Evolutionary conservation across 2,888 invertebrate species (phyloP).

Genomic region (Coenonympha glycerion): DNA sequence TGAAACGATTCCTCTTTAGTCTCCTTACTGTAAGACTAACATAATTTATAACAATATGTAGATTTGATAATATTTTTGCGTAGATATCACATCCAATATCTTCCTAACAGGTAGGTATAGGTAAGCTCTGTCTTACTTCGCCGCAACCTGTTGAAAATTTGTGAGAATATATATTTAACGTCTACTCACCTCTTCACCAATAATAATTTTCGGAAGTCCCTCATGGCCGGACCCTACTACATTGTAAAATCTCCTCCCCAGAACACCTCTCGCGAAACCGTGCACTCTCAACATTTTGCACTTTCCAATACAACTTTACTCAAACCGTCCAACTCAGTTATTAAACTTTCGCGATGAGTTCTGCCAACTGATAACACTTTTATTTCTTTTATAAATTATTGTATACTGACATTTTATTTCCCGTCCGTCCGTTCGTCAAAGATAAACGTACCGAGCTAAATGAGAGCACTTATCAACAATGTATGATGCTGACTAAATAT

Average conservation of each 20-base stretch:
- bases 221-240: constrained; percentile 14
- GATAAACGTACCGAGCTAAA: constrained; percentile 28
- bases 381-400: constrained; percentile 5
- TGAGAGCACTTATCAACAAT: constrained; percentile 36
- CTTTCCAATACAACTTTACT: not conserved
- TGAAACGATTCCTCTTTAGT: too few species aligned
- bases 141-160: too few species aligned
- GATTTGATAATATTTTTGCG: too few species aligned
- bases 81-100: too few species aligned
- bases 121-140: too few species aligned
- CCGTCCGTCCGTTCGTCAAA: constrained; percentile 19
- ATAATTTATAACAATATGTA: too few species aligned
- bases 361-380: not conserved
- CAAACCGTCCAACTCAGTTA: not conserved
- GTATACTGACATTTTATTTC: constrained; percentile 3
- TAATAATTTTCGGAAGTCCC: constrained; percentile 19
- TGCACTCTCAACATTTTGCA: constrained; percentile 44
- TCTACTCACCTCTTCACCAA: constrained; percentile 25
- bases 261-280: constrained; percentile 5
- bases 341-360: not conserved
- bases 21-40: too few species aligned
- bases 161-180: too few species aligned
- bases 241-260: constrained; percentile 21
- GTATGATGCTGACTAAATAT: constrained; percentile 32
- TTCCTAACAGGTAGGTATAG: too few species aligned